Base-by-base conservation (phyloP, 1,140 invertebrate species). In the Liolophura sinensis region DNA sequence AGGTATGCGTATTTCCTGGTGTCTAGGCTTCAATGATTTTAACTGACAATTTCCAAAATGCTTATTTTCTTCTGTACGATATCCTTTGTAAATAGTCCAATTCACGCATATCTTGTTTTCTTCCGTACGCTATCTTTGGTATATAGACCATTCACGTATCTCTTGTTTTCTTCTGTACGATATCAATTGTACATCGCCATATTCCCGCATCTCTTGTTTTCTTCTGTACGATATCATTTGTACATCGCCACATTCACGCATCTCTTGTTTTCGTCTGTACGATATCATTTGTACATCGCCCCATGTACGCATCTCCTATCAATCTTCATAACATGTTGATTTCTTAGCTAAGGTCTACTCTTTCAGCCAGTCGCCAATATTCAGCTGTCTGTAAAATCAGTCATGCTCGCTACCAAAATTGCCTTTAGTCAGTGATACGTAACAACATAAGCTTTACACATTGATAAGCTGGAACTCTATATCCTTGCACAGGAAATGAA, bases 1-100 rank as follows among this genome's bases (percentile, higher is more conserved):
- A 72, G 73, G 71, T 71, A 65, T 15, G 24, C 49, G n/a, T 49
- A 60, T 64, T 18, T 18, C 11, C 24, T 47, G 5, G 24, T 12
- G 52, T 7, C 52, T 27, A 60, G 60, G 40, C 48, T 22, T n/a
- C 18, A 49, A 16, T 40, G n/a, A 31, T 9, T 31, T 22, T 22
- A 14, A 60, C 27, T 6, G n/a, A 24, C 57, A 40, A 40, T 5
- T 16, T 47, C 50, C 20, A n/a, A 25, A 0, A 31, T 20, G 47
- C 9, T 18, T 15, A 50, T 24, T 40, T 58, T 64, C 9, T 24
- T 54, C 22, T n/a, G 12, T 16, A n/a, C 52, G 25, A 25, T 27
- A 25, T 50, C n/a, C 16, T 16, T 15, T 11, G 40, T 18, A 47
- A 27, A 18, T 20, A 48, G n/a, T 46, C 20, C 14, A 6, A 15